phyloP scores from a whole-genome alignment of 2,797 vertebrate species.

The Leptodactylus fallax region DNA sequence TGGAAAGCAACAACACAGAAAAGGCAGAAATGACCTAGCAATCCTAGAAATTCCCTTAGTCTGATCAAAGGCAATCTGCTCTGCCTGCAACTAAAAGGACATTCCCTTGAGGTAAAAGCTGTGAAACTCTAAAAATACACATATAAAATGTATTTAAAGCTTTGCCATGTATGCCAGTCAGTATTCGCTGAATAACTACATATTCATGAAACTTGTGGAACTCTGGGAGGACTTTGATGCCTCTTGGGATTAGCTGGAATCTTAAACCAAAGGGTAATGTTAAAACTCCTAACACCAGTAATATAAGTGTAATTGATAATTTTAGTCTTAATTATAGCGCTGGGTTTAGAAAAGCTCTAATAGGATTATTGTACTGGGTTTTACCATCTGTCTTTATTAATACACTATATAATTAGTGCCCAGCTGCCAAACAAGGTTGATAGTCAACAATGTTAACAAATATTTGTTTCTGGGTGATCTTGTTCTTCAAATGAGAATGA shows the following conservation, averaged over 20 bases:
- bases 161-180: not conserved
- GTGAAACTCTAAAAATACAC: not conserved
- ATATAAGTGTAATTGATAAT: slow-evolving; percentile 30
- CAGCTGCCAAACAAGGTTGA: not conserved
- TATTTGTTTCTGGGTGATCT: not conserved
- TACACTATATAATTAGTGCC: not conserved
- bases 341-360: slow-evolving; percentile 22
- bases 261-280: slow-evolving; percentile 4
- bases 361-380: slow-evolving; percentile 14
- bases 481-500: not conserved
- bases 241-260: not conserved
- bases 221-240: not conserved
- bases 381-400: slow-evolving; percentile 23
- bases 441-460: not conserved
- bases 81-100: not conserved
- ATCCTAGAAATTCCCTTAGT: not conserved
- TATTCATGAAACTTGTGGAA: slow-evolving; percentile 20
- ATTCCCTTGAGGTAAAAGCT: not conserved
- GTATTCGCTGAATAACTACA: not conserved
- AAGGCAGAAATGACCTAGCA: not conserved
- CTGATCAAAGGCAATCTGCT: not conserved
- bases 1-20: not conserved
- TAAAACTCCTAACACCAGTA: not conserved
- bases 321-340: slow-evolving; percentile 29
- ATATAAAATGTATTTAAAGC: not conserved